These are phyloP conservation scores for Cynoglossus semilaevis DNA, from an alignment of 2,113 vertebrate species.

Conservation along the genomic window DNA sequence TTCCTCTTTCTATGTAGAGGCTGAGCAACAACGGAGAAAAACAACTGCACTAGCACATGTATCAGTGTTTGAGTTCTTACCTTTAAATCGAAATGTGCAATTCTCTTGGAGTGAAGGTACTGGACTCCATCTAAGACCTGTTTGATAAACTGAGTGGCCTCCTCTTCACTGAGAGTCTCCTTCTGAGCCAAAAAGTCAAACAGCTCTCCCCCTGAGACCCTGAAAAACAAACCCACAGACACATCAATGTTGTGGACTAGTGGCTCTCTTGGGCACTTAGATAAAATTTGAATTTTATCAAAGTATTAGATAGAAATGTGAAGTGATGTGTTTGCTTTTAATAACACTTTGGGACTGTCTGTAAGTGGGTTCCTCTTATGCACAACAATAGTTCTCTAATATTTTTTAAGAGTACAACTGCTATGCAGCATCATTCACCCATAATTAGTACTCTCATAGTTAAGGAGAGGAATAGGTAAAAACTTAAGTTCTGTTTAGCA, in stretches of 20 bases:
- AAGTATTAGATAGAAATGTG: too few relatives aligned
- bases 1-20: neutral
- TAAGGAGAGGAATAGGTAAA: too few relatives aligned
- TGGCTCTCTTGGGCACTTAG: neutral
- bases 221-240: slow-evolving; percentile 48
- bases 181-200: slow-evolving; percentile 98
- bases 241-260: neutral
- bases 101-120: slow-evolving; percentile 90
- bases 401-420: too few relatives aligned
- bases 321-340: too few relatives aligned
- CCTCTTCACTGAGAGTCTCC: slow-evolving; percentile 94
- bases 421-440: too few relatives aligned
- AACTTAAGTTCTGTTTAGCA: too few relatives aligned
- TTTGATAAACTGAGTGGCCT: slow-evolving; percentile 95
- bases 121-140: slow-evolving; percentile 94
- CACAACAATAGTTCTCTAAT: too few relatives aligned
- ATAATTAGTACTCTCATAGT: too few relatives aligned
- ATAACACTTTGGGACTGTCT: too few relatives aligned
- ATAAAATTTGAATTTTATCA: slow-evolving; percentile 17
- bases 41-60: neutral
- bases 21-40: neutral
- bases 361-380: too few relatives aligned
- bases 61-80: slow-evolving; percentile 62
- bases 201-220: slow-evolving; percentile 94
- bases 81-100: slow-evolving; percentile 97